Evolutionary conservation across 2,888 invertebrate species (phyloP), one percentile per base, ranked within the genome.

Genomic region (Pinctada fucata): DNA sequence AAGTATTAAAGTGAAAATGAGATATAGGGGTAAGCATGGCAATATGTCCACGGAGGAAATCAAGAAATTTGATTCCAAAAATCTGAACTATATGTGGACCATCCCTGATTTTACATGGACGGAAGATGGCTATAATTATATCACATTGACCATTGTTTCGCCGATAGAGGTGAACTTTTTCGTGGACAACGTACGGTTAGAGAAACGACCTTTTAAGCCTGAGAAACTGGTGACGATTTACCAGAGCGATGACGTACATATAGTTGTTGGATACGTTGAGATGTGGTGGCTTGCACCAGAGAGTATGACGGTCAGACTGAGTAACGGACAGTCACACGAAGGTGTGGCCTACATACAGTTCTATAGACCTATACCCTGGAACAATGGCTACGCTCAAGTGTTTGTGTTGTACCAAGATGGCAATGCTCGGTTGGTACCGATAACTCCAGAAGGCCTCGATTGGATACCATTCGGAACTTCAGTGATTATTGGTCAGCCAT

Each of bases 381-480:
- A 84, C 69, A 77, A 75, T 49, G 86, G 86, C 2, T 87, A 84
- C 71, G 84, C 85, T 1, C 87, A 88, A 74, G 85, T 87, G 3
- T 84, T 88, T 68, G 88, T 88, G 4, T 66, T 88, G 47, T 88
- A 88, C 58, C 85, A 87, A 64, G 88, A 88, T 72, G 87, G 88
- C 51, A 88, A 88, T 72, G 80, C 82, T 3, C 84, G 88, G 47
- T 72, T 87, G 3, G 81, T 88, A 10, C 86, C 87, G 16, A 81
- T 85, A n/a, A 84, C 88, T 4, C 87, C 88, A 0, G 83, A 85
- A 69, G 85, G 85, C n/a, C 67, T 87, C 5, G 87, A 88, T 52
- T 88, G 88, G 88, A 87, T 86, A 16, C 88, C 88, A 10, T 88
- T 88, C 65, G 88, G 88, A 50, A 85, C 88, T 0, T 88, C 88